Evolutionary conservation across 2,888 invertebrate genomes (phyloP).

Genomic region (Autographa pulchrina): DNA sequence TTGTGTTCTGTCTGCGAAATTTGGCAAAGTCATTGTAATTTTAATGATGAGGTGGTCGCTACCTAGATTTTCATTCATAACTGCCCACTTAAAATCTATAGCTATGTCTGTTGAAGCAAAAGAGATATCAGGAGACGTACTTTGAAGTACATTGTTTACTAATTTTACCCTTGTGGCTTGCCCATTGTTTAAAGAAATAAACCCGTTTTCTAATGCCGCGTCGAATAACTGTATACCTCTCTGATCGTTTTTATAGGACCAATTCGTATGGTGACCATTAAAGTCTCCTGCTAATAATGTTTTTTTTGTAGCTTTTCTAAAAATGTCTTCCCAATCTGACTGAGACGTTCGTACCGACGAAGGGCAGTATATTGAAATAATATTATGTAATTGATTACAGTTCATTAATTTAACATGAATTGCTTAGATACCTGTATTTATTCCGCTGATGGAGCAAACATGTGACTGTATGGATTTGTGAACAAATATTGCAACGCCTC

Average conservation of each 20-base stretch:
- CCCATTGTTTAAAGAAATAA: constrained; percentile 34
- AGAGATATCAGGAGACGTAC: constrained; percentile 29
- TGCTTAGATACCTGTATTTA: neutral
- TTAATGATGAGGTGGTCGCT: neutral
- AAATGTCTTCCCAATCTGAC: constrained; percentile 2
- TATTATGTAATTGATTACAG: neutral
- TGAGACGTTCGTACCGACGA: neutral
- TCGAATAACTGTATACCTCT: constrained; percentile 8
- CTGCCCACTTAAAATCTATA: neutral
- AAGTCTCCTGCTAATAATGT: neutral
- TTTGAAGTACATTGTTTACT: constrained; percentile 28
- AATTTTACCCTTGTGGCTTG: constrained; percentile 37
- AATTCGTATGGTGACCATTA: neutral
- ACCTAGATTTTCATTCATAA: neutral
- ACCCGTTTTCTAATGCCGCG: constrained; percentile 25
- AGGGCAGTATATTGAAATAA: constrained; percentile 42
- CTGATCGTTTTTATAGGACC: constrained; percentile 20
- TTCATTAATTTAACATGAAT: neutral
- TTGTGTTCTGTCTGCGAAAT: neutral
- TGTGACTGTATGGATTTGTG: constrained; percentile 4
- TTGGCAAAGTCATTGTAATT: neutral
- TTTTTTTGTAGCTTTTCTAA: neutral
- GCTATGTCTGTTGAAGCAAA: constrained; percentile 18
- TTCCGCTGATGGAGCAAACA: no score
- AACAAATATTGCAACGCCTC: neutral